These are phyloP conservation scores for Philopotamus ludificatus DNA, from an alignment of 1,140 invertebrate species.

Conservation along the genomic window DNA sequence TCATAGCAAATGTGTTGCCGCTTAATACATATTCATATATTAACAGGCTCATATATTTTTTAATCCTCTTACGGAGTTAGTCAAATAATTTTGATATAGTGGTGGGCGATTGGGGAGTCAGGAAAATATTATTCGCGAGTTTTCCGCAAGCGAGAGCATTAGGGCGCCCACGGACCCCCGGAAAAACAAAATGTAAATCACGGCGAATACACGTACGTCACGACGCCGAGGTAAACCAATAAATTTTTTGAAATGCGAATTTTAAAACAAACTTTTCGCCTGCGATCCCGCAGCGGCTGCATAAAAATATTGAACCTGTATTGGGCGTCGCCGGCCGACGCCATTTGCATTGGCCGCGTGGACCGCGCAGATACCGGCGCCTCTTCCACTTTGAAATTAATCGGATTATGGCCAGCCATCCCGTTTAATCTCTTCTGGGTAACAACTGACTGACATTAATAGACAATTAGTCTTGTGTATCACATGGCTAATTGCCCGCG, in stretches of 20 bases:
- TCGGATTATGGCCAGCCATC: neutral
- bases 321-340: constrained; percentile 1
- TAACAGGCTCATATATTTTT: no score
- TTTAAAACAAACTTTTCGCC: constrained; percentile 11
- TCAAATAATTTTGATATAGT: no score
- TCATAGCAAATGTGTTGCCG: no score
- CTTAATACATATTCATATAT: no score
- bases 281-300: neutral
- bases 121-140: neutral
- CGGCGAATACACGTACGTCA: constrained; percentile 18
- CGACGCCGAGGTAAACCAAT: constrained; percentile 9
- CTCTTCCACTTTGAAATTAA: neutral
- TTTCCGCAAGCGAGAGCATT: neutral
- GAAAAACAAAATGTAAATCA: constrained; percentile 25
- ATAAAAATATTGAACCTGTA: neutral
- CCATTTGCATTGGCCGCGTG: neutral
- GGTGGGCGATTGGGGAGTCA: no score
- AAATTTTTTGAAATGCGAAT: constrained; percentile 22
- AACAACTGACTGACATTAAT: no score
- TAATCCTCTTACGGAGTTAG: no score
- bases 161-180: constrained; percentile 3
- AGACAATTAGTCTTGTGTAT: no score
- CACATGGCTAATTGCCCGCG: no score
- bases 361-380: no score
- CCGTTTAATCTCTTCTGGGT: no score